Conservation (phyloP, 2,113 vertebrate genomes). For the Coturnix japonica region DNA sequence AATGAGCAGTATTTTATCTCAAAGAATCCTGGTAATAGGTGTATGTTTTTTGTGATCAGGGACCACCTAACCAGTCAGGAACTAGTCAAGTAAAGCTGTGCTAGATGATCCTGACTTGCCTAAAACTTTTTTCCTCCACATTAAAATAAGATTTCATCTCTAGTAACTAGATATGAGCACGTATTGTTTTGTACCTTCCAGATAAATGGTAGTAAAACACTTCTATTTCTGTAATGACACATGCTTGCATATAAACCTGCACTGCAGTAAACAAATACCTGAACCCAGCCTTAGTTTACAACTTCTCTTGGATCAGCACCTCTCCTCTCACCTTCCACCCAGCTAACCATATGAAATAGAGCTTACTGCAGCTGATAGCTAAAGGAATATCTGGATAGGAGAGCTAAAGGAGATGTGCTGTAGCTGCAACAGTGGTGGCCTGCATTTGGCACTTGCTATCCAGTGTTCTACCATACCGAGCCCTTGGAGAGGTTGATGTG, state of each 20-base stretch:
- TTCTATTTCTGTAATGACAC: neutral
- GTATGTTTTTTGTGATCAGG: neutral
- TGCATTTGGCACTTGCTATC: neutral
- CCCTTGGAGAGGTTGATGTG: neutral
- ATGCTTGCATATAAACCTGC: neutral
- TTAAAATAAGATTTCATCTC: neutral
- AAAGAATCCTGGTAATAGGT: neutral
- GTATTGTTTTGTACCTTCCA: neutral
- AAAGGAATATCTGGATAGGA: neutral
- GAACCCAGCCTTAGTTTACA: neutral
- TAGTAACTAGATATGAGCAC: rapidly evolving
- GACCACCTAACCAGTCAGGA: neutral
- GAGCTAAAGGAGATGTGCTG: neutral
- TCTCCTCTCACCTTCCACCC: neutral
- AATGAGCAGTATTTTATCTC: neutral
- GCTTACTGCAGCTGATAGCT: neutral
- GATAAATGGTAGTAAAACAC: neutral
- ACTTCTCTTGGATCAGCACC: neutral
- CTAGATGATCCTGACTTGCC: neutral
- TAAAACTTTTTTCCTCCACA: neutral
- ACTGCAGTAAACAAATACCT: neutral
- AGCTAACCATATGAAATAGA: neutral
- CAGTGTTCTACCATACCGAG: neutral
- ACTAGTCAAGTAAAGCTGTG: neutral
- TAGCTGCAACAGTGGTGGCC: neutral